A percentile compares a stretch with the other conserved stretches of the same genome.
Evolutionary conservation across 2,888 invertebrate genomes (phyloP).

Genomic region (Dicranocentrus wangi): DNA sequence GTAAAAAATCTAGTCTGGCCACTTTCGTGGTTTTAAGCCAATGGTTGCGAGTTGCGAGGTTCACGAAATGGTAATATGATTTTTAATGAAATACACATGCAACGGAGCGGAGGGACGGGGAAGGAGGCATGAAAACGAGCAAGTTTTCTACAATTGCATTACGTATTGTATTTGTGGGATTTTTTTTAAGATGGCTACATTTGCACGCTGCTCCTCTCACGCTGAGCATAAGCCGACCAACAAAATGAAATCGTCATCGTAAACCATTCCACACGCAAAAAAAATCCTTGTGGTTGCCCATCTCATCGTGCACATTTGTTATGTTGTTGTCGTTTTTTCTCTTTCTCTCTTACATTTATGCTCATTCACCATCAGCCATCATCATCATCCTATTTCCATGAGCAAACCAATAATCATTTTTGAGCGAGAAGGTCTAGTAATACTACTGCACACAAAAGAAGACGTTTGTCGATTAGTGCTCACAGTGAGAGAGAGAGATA

Average conservation of each 20-base stretch:
- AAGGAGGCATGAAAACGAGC: slow-evolving; percentile 9
- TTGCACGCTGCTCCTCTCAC: slow-evolving; percentile 9
- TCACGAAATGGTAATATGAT: not conserved
- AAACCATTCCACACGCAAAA: slow-evolving; percentile 12
- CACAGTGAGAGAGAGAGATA: too few relatives aligned
- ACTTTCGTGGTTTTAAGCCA: slow-evolving; percentile 40
- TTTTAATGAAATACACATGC: slow-evolving; percentile 8
- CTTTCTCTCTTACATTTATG: too few relatives aligned
- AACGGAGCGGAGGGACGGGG: not conserved
- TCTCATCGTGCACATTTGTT: slow-evolving; percentile 10
- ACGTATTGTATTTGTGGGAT: not conserved
- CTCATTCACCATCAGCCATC: too few relatives aligned
- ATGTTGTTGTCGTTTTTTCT: slow-evolving; percentile 9
- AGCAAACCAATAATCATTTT: slow-evolving; percentile 7
- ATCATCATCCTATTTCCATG: too few relatives aligned
- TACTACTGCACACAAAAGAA: not conserved
- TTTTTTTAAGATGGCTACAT: not conserved
- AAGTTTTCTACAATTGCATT: not conserved
- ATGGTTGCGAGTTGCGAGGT: not conserved
- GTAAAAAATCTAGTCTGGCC: slow-evolving; percentile 33
- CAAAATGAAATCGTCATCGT: slow-evolving; percentile 29
- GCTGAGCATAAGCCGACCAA: slow-evolving; percentile 20
- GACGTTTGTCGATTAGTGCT: too few relatives aligned
- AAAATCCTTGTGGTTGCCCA: not conserved
- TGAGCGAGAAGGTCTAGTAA: not conserved